Base-by-base conservation (phyloP, 2,113 vertebrate genomes). In the Heloderma charlesbogerti region DNA sequence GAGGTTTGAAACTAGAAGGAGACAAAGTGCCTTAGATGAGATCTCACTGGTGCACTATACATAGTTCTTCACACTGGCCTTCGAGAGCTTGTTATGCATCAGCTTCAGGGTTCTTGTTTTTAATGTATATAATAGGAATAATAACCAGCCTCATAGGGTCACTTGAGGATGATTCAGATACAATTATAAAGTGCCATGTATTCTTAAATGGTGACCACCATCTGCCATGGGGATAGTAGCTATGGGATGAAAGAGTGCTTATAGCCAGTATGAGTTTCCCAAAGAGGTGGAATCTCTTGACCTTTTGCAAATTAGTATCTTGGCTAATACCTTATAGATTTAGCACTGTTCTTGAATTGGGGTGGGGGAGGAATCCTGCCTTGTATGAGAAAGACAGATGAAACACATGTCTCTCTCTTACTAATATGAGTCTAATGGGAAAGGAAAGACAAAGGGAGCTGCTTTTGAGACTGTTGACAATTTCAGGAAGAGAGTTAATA, bases 321-420 rank as follows among this genome's bases (percentile, higher is more conserved):
- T 90, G 69, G 78, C 66, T 63, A 81, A 31, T 74, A 74, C 94
- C 93, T 84, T 83, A 57, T 27, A 74, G 80, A 82, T 88, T 77
- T 84, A 67, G 27, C 94, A 84, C 91, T 90, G 27, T 89, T 95
- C 81, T 91, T 84, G 93, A 92, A 67, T 60, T 66, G 18, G 45
- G 8, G 16, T 15, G 85, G 18, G 72, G 48, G 91, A 90, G 37
- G 45, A 51, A 71, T 0, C 1, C 31, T 82, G 51, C 87, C 94
- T 92, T 66, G 45, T 92, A 92, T 95, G 86, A 90, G 88, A 83
- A 88, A 83, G 92, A 80, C 84, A 87, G 84, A 48, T 89, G 83
- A 94, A 94, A 92, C 69, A 92, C 82, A 1, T 92, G 72, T 4
- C 77, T 37, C 86, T 93, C 88, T 87, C 57, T 88, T 92, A 86